Conservation (phyloP, 2,113 vertebrate species). For the Dendropsophus ebraccatus region DNA sequence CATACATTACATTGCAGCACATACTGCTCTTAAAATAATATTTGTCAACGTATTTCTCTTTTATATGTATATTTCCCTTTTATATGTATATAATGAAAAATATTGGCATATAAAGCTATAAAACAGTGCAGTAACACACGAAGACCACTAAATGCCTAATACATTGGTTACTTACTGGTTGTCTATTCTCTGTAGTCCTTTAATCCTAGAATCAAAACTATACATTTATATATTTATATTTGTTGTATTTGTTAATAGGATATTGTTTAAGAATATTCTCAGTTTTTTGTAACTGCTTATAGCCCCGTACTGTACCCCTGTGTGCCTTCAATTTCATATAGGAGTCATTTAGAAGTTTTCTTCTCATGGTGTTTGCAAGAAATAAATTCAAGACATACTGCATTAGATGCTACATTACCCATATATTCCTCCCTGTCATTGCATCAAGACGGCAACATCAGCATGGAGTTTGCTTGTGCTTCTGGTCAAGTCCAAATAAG, state of each 20-base stretch:
- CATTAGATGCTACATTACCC: background rate
- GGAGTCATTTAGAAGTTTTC: too few species aligned
- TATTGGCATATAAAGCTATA: too few species aligned
- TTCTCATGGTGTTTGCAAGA: background rate
- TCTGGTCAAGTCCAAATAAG: too few species aligned
- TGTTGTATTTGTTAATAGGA: background rate
- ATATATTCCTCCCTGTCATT: background rate
- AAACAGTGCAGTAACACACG: too few species aligned
- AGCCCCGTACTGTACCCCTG: too few species aligned
- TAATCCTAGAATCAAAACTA: too few species aligned
- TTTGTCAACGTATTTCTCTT: too few species aligned
- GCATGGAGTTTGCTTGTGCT: too few species aligned
- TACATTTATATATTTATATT: background rate
- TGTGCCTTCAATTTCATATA: background rate
- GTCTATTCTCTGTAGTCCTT: too few species aligned
- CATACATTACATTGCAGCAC: background rate
- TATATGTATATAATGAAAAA: too few species aligned
- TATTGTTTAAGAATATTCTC: background rate
- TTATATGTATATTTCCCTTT: too few species aligned
- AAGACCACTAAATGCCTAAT: background rate
- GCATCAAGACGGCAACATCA: background rate
- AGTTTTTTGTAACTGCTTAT: too few species aligned
- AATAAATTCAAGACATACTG: background rate
- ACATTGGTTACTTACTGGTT: background rate
- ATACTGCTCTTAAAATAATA: background rate